These are phyloP conservation scores for Lagorchestes hirsutus DNA, from an alignment of 2,797 vertebrate genomes.

Conservation along the genomic window DNA sequence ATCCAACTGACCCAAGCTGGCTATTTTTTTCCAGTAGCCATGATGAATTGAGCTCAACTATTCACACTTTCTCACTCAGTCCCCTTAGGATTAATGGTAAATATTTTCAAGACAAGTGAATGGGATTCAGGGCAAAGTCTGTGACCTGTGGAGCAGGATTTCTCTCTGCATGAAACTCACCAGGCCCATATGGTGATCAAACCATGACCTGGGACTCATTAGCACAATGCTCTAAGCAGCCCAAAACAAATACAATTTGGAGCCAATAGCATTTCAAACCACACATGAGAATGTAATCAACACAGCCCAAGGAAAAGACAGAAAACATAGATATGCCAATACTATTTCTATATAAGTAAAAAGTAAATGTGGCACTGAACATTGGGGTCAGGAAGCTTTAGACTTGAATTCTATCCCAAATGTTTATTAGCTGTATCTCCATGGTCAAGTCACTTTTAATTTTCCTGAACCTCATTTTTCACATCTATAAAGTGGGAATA, in stretches of 20 bases:
- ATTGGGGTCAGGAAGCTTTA: neutral
- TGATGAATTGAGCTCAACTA: constrained; percentile 15
- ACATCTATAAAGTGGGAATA: neutral
- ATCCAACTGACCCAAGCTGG: neutral
- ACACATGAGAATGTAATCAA: constrained; percentile 78
- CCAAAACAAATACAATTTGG: constrained; percentile 73
- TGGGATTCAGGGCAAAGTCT: constrained; percentile 57
- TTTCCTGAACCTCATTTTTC: neutral
- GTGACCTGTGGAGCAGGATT: constrained; percentile 52
- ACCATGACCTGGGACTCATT: constrained; percentile 64
- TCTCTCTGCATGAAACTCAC: constrained; percentile 59
- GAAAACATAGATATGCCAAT: constrained; percentile 63
- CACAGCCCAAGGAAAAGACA: constrained; percentile 67
- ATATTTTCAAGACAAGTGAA: constrained; percentile 59
- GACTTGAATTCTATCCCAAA: neutral
- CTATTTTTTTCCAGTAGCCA: constrained; percentile 22
- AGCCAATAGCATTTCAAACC: constrained; percentile 68
- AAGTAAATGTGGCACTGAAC: neutral
- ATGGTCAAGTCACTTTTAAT: neutral
- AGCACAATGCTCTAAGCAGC: constrained; percentile 64
- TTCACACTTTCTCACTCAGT: constrained; percentile 44
- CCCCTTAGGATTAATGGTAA: constrained; percentile 24
- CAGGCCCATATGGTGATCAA: constrained; percentile 66
- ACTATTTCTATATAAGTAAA: constrained; percentile 68
- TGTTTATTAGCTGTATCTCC: neutral